Evolutionary conservation across 2,113 vertebrate species (phyloP).

Genomic region (Oncorhynchus nerka): DNA sequence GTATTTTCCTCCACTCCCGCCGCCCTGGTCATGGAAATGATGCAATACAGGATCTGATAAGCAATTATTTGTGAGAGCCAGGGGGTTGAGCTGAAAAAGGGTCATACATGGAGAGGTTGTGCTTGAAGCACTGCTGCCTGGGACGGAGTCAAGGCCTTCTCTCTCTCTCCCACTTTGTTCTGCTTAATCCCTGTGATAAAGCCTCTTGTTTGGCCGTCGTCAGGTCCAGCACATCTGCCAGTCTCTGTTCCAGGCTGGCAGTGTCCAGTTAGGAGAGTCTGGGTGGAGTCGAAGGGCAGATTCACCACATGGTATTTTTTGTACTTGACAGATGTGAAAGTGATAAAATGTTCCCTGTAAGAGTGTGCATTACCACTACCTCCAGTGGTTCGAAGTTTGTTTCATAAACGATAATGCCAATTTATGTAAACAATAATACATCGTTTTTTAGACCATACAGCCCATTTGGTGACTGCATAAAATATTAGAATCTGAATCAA

Average conservation of each 20-base stretch:
- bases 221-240: not conserved
- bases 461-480: constrained; percentile 9
- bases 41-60: constrained; percentile 55
- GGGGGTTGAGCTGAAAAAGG: not conserved
- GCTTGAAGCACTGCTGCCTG: not conserved
- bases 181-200: not conserved
- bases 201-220: not conserved
- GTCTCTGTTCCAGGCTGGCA: not conserved
- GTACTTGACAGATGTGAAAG: not conserved
- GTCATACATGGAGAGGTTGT: not conserved
- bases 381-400: not conserved
- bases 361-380: not conserved
- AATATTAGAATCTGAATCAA: constrained; percentile 10
- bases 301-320: not conserved
- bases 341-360: not conserved
- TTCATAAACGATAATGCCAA: not conserved
- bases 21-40: constrained; percentile 57
- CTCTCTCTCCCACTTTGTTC: not conserved
- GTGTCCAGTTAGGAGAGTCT: no score
- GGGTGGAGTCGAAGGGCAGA: not conserved
- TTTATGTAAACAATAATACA: not conserved
- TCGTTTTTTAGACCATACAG: no score
- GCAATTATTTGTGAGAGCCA: constrained; percentile 49
- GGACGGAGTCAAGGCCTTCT: not conserved
- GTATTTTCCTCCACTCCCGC: constrained; percentile 32